Evolutionary conservation across 2,888 invertebrate genomes (phyloP), one percentile per base, ranked within the genome.

Genomic region (Lasioglossum villosulum): DNA sequence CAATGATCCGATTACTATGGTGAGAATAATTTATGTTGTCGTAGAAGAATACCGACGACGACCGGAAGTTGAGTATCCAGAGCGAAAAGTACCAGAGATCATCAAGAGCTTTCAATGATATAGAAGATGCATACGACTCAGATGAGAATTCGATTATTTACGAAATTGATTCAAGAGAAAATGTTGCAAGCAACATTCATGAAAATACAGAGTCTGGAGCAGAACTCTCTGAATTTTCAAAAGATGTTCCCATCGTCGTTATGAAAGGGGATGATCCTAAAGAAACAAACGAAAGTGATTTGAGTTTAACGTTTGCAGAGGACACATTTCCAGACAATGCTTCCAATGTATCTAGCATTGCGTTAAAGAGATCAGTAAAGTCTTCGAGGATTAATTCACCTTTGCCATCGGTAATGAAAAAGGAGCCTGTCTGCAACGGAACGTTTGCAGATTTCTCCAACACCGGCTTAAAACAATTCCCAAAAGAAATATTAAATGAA

Each of bases 361-460:
- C 77, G 1, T 74, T 75, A 6, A 92, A 86, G n/a, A 91, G 86
- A 84, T 68, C 81, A 0, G 66, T 42, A 23, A 87, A 81, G 34
- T 83, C 86, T 48, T 23, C 68, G 16, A 59, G 63, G 27, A 73
- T 6, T 5, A 66, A 27, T 70, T 37, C 45, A 27, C n/a, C 71
- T n/a, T 27, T 81, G n/a, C 72, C 84, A 42, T 82, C 86, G 3
- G 72, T 79, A 1, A 59, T 75, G 10, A 91, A 86, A 39, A 92
- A 88, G 75, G 56, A 78, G 75, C 88, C 90, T 5, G 48, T 89
- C 42, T 92, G 84, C 48, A 91, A 91, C 34, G 89, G 88, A 16
- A 80, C 82, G 19, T 94, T 93, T 75, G 86, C 89, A 34, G 93
- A 93, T 78, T 84, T 91, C 71, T 89, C 92, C 0, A 88, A 87